A percentile compares a stretch with the other conserved stretches of the same genome.
phyloP scores from a whole-genome alignment of 2,888 invertebrate genomes.

The Fragum whitleyi region DNA sequence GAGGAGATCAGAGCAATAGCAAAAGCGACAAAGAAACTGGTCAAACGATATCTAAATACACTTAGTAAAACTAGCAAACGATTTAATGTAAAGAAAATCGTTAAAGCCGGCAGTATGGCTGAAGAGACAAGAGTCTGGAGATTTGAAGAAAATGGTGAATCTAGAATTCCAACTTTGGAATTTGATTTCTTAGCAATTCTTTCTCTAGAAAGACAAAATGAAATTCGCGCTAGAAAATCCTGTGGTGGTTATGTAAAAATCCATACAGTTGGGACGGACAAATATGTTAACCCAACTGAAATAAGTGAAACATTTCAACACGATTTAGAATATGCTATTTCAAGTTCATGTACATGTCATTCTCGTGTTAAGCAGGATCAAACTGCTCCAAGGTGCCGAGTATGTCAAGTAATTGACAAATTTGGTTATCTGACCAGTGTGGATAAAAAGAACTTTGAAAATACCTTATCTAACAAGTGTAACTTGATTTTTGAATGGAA shows the following conservation, averaged over 20 bases:
- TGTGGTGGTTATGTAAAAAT: neutral
- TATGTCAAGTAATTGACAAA: neutral
- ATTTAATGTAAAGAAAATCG: neutral
- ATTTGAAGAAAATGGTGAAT: neutral
- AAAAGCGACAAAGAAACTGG: neutral
- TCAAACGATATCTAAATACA: neutral
- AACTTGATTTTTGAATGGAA: neutral
- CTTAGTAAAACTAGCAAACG: neutral
- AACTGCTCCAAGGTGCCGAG: neutral
- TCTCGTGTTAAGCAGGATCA: neutral
- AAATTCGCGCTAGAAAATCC: neutral
- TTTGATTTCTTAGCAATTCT: conserved; percentile 10
- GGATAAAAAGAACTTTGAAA: neutral
- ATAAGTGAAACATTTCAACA: neutral
- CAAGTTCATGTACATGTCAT: neutral
- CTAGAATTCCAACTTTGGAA: neutral
- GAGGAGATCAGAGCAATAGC: neutral
- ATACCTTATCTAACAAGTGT: neutral
- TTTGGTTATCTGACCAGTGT: neutral
- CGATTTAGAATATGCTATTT: neutral
- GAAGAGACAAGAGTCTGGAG: conserved; percentile 9
- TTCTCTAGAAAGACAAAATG: neutral
- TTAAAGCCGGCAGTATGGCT: neutral
- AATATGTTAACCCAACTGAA: neutral
- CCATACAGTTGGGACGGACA: neutral